A percentile compares a stretch with the other conserved stretches of the same genome.
Conservation (phyloP, 2,113 vertebrate species). For the Eclectus roratus region DNA sequence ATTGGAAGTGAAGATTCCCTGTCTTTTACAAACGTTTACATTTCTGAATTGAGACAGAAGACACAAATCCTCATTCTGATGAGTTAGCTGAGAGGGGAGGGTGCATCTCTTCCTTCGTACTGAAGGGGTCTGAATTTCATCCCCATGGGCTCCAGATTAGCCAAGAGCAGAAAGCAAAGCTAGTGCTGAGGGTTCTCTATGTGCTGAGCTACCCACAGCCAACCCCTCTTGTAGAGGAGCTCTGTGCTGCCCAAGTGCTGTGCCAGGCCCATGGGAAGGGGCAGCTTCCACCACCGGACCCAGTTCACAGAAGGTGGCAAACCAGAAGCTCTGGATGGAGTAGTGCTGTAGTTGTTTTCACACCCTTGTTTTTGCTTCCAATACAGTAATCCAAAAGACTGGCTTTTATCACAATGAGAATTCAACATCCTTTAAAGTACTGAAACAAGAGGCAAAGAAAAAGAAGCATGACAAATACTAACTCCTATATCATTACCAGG, state of each 20-base stretch:
- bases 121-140: neutral
- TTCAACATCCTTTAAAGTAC: neutral
- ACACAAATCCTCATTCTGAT: neutral
- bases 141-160: neutral
- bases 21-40: neutral
- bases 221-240: neutral
- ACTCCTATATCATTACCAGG: neutral
- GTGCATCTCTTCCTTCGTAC: no score
- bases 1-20: neutral
- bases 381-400: neutral
- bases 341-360: neutral
- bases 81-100: neutral
- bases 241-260: no score
- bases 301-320: neutral
- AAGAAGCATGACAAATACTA: neutral
- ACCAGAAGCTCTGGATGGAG: neutral
- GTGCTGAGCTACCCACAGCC: neutral
- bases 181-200: neutral
- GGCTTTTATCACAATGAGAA: neutral
- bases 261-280: neutral
- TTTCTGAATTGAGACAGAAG: neutral
- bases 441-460: neutral
- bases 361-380: neutral
- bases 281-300: neutral
- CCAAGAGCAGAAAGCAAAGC: neutral